Evolutionary conservation across 2,888 invertebrate genomes (phyloP), one percentile per base, ranked within the genome.

Genomic region (Gisinianus flammeolus): DNA sequence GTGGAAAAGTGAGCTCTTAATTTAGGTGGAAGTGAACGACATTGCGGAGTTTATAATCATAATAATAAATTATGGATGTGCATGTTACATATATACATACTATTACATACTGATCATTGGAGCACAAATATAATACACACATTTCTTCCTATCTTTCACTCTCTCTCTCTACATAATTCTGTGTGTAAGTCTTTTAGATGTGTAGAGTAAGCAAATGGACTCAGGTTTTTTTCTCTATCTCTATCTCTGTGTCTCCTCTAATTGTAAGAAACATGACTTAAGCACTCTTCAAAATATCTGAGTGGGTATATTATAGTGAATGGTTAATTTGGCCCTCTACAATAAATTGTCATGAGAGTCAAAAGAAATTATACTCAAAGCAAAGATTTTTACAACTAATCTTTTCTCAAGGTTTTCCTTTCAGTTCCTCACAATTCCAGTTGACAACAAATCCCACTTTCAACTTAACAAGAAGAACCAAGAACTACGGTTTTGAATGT

Each of bases 341-440:
- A 79, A 80, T 79, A 81, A 79, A 80, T 82, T 80, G 81, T 81
- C 81, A 81, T 82, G 80, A 80, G 77, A 81, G 80, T 82, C 82
- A 81, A 78, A 80, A 77, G 79, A 81, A 80, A 82, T 79, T 78
- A 81, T 81, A 77, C 79, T 79, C 80, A 76, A 78, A 82, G 79
- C 80, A 79, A 81, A 79, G 78, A 79, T 80, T 79, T 80, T 78
- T 71, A 62, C 76, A 79, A 78, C 78, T 81, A 81, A 82, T 82
- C 80, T 82, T 79, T 81, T 78, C 76, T 73, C 78, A 79, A 81
- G 80, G 80, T 81, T 81, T 79, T 79, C 28, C 68, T 77, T 77
- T 72, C 54, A 26, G 64, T 33, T 19, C 74, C n/a, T 10, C 19
- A 30, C 64, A 3, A 28, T 28, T 54, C 66, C 56, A 30, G 19